Evolutionary conservation across 2,113 vertebrate species (phyloP).

Genomic region (Melanotaenia duboulayi): DNA sequence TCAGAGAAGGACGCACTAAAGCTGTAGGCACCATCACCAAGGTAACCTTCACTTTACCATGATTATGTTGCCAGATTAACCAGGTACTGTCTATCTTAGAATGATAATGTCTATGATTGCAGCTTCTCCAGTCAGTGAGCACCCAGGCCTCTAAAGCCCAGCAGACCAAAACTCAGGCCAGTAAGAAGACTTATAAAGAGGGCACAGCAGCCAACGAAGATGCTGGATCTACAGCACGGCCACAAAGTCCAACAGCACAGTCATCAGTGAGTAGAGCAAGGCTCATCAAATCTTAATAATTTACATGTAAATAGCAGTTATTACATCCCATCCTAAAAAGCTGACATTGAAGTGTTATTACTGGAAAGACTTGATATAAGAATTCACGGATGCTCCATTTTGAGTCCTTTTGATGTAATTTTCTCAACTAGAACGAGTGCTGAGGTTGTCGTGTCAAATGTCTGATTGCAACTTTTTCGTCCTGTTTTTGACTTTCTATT

Average conservation of each 20-base stretch:
- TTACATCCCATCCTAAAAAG: too few species aligned
- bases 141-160: slow-evolving; percentile 91
- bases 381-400: too few species aligned
- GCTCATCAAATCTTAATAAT: too few species aligned
- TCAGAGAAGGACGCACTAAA: slow-evolving; percentile 96
- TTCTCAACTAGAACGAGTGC: too few species aligned
- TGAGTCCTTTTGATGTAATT: too few species aligned
- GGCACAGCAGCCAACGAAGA: slow-evolving; percentile 70
- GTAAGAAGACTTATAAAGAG: slow-evolving; percentile 85
- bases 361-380: too few species aligned
- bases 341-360: background rate
- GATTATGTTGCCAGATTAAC: background rate
- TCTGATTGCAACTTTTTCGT: background rate
- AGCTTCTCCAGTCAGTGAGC: slow-evolving; percentile 93
- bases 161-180: slow-evolving; percentile 91
- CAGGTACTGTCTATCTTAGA: background rate
- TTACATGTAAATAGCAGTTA: too few species aligned
- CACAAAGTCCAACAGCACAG: slow-evolving; percentile 76
- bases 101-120: background rate
- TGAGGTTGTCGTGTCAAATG: background rate
- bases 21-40: slow-evolving; percentile 97
- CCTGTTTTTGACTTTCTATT: background rate
- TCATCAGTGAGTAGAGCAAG: slow-evolving; percentile 72
- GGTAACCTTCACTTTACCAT: slow-evolving; percentile 70
- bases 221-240: slow-evolving; percentile 55